Base-by-base conservation (phyloP, 2,113 vertebrate genomes). In the Hydropotes inermis region DNA sequence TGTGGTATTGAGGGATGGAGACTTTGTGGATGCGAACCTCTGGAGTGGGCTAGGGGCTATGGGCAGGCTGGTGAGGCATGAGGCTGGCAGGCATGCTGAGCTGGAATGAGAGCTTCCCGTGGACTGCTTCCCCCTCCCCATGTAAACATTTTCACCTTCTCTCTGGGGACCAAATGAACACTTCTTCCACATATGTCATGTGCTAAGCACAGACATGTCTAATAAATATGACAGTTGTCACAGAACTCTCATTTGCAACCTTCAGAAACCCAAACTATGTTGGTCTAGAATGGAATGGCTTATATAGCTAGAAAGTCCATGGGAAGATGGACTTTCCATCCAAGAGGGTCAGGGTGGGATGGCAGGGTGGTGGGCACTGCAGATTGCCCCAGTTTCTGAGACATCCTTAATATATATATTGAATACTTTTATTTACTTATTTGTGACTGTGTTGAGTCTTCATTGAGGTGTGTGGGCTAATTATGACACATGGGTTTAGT, bases 1-100 rank as follows among this genome's bases (percentile, higher is more conserved):
- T 36, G 39, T 12, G 61, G 15, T 28, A 16, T 13, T 74, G 28
- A 87, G 12, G 7, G 47, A 43, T 1, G 9, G 39, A 82, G 54
- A 50, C 33, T 19, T 25, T 27, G 50, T 25, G 21, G 39, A n/a
- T 21, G 6, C 2, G 0, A 30, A 13, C 30, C 45, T 5, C 5
- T 10, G 36, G 61, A 6, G n/a, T 2, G 0, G 45, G 17, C 6
- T 91, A 12, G 54, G 16, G 15, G 15, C 16, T 83, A 45, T 0
- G 0, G 0, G 57, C 36, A 28, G 74, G 55, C 76, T 7, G 7
- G 13, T 58, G 60, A 89, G 39, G n/a, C 64, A 23, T 0, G 16
- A 0, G 8, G 97, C 67, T 1, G 0, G 13, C 19, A 43, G 30
- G 17, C 52, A 45, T 0, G 23, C 43, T 21, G 74, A 30, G 79